Base-by-base conservation (phyloP, 2,888 invertebrate genomes). In the Rotaria magnacalcarata region DNA sequence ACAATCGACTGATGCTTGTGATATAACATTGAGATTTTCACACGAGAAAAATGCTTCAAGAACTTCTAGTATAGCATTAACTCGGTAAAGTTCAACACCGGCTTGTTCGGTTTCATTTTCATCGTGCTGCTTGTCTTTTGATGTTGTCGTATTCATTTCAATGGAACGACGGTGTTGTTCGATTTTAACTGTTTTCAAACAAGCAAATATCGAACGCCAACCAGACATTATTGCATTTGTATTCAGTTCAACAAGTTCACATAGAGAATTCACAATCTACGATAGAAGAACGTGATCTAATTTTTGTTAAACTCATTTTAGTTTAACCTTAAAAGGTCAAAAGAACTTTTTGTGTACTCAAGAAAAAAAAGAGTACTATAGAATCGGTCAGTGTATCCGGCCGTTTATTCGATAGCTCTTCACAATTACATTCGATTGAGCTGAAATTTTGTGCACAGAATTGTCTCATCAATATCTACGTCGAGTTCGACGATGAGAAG, bases 141-240 rank as follows among this genome's bases (percentile, higher is more conserved):
- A 34, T 67, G 16, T 41, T 1, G 34, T 16, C 7, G 34, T 34
- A 19, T 27, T 67, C 7, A 34, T 67, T 67, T 16, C 67, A 19
- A 67, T 41, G 6, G 67, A 67, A 67, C 34, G 67, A 67, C 67
- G 67, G 0, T 67, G 67, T 67, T 89, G 90, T 87, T 91, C 90
- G 85, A 91, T 90, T 88, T 90, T 90, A 0, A 96, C 96, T 84
- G 96, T 96, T 41, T 96, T 93, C 80, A 98, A 91, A 0, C 97
- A 96, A 21, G 96, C 96, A 90, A 98, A 98, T 2, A 98, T 92
- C 0, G 97, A 96, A 86, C 97, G 93, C 97, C 97, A 98, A 0
- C 97, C 97, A 0, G 96, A 96, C 88, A 95, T 94, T 75, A 97
- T 96, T 92, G 97, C 96, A 87, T 95, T 94, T 89, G 96, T 93